Conservation (phyloP, 2,888 invertebrate genomes). For the Danaus chrysippus region DNA sequence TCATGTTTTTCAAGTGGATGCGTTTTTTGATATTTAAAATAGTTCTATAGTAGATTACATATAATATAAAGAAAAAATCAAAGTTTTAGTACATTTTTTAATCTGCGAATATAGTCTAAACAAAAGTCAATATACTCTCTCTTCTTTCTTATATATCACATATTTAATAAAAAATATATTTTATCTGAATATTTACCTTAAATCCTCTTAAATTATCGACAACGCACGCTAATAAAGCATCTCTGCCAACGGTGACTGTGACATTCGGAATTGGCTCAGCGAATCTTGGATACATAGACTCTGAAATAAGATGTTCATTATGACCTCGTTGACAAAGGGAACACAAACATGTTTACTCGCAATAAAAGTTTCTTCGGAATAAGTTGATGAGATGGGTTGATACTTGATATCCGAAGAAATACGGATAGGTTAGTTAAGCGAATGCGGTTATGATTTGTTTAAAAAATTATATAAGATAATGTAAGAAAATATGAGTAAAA, state of each 20-base stretch:
- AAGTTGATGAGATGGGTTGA: conserved; percentile 33
- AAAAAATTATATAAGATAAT: neutral
- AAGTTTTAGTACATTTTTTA: too few relatives aligned
- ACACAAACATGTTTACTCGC: conserved; percentile 63
- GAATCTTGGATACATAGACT: conserved; percentile 87
- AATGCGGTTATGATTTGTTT: conserved; percentile 14
- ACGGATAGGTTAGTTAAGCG: conserved; percentile 16
- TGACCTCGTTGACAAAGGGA: conserved; percentile 29
- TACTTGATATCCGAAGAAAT: neutral
- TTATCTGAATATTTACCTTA: conserved; percentile 80
- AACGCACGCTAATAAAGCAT: conserved; percentile 91
- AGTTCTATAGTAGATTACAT: too few relatives aligned
- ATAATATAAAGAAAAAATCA: too few relatives aligned
- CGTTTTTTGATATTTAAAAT: too few relatives aligned
- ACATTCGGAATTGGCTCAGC: conserved; percentile 94
- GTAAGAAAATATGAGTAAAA: too few relatives aligned
- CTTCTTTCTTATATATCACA: too few relatives aligned
- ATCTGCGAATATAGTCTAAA: too few relatives aligned
- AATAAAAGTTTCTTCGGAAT: conserved; percentile 50
- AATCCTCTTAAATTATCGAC: conserved; percentile 92
- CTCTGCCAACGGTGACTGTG: conserved; percentile 91
- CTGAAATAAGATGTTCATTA: conserved; percentile 63
- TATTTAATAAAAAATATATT: neutral
- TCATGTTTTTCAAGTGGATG: too few relatives aligned
- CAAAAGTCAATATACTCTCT: too few relatives aligned